phyloP scores from a whole-genome alignment of 2,888 invertebrate genomes.

The Stictocephala bisonia region DNA sequence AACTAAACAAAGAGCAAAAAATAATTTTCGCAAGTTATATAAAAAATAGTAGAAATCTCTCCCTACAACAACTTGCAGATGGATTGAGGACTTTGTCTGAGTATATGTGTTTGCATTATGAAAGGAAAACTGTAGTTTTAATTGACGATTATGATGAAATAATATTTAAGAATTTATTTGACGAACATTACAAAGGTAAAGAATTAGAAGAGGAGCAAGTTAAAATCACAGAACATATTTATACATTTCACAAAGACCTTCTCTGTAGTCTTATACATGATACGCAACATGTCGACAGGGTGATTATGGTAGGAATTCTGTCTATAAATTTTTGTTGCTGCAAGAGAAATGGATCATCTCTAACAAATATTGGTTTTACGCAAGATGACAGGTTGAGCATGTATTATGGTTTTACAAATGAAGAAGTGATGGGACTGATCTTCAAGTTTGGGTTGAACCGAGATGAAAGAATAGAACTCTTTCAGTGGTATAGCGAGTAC shows the following conservation, averaged over 20 bases:
- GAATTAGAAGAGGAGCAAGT: slow-evolving; percentile 12
- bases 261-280: neutral
- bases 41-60: neutral
- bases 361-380: neutral
- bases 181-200: slow-evolving; percentile 4
- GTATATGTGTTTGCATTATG: slow-evolving; percentile 3
- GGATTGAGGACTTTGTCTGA: neutral
- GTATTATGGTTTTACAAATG: slow-evolving; percentile 5
- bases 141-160: slow-evolving; percentile 17
- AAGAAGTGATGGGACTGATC: neutral
- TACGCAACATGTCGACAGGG: neutral
- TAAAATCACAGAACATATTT: neutral
- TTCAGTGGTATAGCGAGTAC: neutral
- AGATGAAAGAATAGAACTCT: slow-evolving; percentile 5
- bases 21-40: neutral
- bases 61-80: neutral
- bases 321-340: neutral
- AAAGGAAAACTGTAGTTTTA: neutral
- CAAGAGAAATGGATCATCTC: neutral
- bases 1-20: neutral
- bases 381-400: neutral
- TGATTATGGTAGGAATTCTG: slow-evolving; percentile 3
- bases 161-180: slow-evolving; percentile 2
- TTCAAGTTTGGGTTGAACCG: slow-evolving; percentile 1
- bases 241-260: neutral